Percentiles rank a stretch among this genome's conserved stretches.
Conservation (phyloP, 2,797 vertebrate species). For the Gallinago stenura region DNA sequence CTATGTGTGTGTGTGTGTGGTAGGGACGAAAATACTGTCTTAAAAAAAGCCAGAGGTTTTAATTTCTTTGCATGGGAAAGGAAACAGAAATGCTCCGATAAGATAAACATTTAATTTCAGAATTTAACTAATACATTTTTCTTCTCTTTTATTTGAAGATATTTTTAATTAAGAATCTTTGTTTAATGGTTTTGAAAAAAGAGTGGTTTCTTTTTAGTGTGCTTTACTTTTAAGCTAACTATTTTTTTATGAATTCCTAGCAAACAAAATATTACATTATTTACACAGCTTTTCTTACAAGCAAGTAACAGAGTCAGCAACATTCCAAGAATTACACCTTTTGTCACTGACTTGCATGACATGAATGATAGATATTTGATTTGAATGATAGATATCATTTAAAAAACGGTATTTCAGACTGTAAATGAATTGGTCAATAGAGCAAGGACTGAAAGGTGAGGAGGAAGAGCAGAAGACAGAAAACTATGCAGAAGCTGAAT, state of each 20-base stretch:
- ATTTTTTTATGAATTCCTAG: background rate
- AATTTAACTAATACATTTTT: background rate
- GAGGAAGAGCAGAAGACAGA: background rate
- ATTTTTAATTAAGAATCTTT: background rate
- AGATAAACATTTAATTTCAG: background rate
- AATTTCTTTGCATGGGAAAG: background rate
- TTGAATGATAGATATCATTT: background rate
- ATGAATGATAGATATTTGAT: background rate
- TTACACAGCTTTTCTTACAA: background rate
- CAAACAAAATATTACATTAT: slow-evolving; percentile 16
- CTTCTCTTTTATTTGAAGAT: background rate
- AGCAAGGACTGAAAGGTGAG: background rate
- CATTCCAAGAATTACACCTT: background rate
- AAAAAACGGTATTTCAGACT: background rate
- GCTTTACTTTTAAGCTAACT: background rate
- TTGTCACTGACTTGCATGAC: background rate
- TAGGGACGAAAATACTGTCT: background rate
- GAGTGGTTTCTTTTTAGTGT: background rate
- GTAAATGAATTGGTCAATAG: background rate
- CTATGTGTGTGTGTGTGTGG: background rate
- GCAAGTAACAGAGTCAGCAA: background rate
- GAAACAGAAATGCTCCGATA: background rate
- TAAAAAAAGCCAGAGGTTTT: background rate
- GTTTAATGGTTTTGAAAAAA: background rate
- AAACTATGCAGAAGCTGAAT: background rate